A percentile compares a stretch with the other conserved stretches of the same genome.
Conservation (phyloP, 2,888 invertebrate genomes). For the Caenorhabditis sp. region DNA sequence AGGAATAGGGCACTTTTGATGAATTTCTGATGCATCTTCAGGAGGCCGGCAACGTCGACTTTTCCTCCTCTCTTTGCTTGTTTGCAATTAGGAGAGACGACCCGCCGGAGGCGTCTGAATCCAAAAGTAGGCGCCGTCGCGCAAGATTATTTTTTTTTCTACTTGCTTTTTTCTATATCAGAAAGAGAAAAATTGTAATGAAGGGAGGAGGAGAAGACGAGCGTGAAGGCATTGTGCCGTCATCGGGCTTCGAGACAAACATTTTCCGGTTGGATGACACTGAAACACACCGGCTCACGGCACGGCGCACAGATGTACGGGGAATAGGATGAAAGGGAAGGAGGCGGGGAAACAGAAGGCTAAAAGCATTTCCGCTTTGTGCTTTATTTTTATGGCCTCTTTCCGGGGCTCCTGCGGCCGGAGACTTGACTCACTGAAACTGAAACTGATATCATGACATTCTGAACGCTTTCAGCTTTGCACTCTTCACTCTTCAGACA, state of each 20-base stretch:
- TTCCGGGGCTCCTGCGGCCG: too few species aligned
- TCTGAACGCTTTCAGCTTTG: too few species aligned
- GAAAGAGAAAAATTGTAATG: not conserved
- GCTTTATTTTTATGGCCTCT: not conserved
- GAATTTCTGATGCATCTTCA: conserved; percentile 19
- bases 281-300: conserved; percentile 42
- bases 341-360: not conserved
- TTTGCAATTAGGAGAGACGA: not conserved
- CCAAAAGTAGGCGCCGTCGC: conserved; percentile 13
- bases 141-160: not conserved
- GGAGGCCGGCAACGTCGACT: not conserved
- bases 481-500: too few species aligned
- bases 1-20: conserved; percentile 35
- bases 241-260: too few species aligned
- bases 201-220: not conserved
- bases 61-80: not conserved
- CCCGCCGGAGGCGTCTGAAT: conserved; percentile 16
- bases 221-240: too few species aligned
- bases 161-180: not conserved
- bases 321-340: not conserved
- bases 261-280: conserved; percentile 53
- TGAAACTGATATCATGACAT: too few species aligned
- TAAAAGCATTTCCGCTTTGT: conserved; percentile 23
- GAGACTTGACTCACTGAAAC: too few species aligned
- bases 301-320: too few species aligned